Evolutionary conservation across 2,888 invertebrate species (phyloP).

Genomic region (Notodonta ziczac): DNA sequence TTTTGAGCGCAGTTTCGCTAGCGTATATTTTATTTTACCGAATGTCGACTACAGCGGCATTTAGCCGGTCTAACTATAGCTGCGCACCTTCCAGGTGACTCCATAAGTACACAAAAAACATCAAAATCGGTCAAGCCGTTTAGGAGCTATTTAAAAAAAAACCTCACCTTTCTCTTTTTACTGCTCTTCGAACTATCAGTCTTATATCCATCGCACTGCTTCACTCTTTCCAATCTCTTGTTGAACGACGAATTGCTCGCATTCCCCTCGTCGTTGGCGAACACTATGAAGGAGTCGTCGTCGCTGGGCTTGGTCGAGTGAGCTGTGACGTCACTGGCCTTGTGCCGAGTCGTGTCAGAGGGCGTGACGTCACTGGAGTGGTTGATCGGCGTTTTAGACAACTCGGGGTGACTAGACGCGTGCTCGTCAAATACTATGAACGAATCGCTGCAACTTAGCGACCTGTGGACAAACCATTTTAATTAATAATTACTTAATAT

Average conservation of each 20-base stretch:
- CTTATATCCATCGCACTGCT: conserved; percentile 59
- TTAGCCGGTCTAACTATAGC: no score
- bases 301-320: conserved; percentile 50
- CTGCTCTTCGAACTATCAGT: conserved; percentile 47
- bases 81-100: no score
- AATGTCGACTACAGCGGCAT: no score
- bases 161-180: conserved; percentile 65
- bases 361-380: conserved; percentile 8
- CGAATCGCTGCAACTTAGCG: conserved; percentile 77
- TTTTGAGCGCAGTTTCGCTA: no score
- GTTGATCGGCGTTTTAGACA: conserved; percentile 23
- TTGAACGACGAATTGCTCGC: conserved; percentile 49
- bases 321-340: conserved; percentile 34
- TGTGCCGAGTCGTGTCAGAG: conserved; percentile 1
- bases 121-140: no score
- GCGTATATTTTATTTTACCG: no score
- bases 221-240: conserved; percentile 64
- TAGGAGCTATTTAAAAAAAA: no score
- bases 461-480: conserved; percentile 45
- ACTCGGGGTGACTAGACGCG: conserved; percentile 40
- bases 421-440: conserved; percentile 75
- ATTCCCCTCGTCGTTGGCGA: conserved; percentile 50
- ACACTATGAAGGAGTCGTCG: conserved; percentile 73
- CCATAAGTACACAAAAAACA: no score
- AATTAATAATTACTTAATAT: no score